Percentiles rank a stretch among this genome's conserved stretches.
Evolutionary conservation across 2,888 invertebrate species (phyloP).

Genomic region (Malthinus seriepunctatus): DNA sequence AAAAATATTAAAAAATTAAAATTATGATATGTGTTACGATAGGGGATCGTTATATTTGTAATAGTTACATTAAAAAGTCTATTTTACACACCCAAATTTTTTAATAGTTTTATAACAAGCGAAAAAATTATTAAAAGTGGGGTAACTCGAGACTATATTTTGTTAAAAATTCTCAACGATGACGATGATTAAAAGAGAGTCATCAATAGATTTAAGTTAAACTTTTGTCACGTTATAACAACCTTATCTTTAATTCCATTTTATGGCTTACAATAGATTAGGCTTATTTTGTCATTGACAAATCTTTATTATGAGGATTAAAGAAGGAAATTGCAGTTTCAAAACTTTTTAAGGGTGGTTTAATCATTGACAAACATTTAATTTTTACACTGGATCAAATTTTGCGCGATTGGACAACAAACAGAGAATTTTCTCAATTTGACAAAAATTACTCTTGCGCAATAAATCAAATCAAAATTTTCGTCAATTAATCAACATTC

Average conservation of each 20-base stretch:
- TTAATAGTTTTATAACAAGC: too few relatives aligned
- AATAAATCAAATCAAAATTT: too few relatives aligned
- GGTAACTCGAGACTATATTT: too few relatives aligned
- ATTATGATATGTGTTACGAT: neutral
- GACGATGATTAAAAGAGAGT: too few relatives aligned
- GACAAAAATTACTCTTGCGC: too few relatives aligned
- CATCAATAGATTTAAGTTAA: slow-evolving; percentile 11
- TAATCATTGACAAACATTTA: slow-evolving; percentile 12
- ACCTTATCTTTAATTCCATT: slow-evolving; percentile 34
- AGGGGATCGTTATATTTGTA: neutral
- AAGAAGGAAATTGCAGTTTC: slow-evolving; percentile 7
- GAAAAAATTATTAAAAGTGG: too few relatives aligned
- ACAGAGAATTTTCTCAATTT: too few relatives aligned
- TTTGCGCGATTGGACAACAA: too few relatives aligned
- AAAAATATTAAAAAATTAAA: slow-evolving; percentile 2
- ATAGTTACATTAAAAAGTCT: too few relatives aligned
- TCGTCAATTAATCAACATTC: too few relatives aligned
- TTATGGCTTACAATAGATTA: slow-evolving; percentile 37
- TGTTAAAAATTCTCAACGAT: too few relatives aligned
- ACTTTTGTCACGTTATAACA: slow-evolving; percentile 20
- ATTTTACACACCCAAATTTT: too few relatives aligned
- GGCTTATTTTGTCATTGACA: slow-evolving; percentile 33
- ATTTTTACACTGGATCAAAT: neutral
- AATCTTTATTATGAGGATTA: slow-evolving; percentile 30
- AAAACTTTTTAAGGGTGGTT: slow-evolving; percentile 12